Evolutionary conservation across 2,797 vertebrate species (phyloP).

Genomic region (Bradypus variegatus): DNA sequence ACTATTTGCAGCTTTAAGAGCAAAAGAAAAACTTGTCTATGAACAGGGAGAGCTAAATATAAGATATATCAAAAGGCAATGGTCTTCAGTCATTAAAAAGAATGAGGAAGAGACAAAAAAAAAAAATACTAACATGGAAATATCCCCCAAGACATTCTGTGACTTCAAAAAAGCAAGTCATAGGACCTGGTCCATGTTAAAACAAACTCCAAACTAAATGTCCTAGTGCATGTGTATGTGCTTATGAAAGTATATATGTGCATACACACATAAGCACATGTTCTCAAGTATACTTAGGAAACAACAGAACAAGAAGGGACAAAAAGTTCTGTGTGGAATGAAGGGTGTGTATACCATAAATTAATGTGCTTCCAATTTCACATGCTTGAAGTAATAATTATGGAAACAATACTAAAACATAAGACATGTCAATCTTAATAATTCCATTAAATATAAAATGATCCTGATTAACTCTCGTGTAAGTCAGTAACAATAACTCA

Average conservation of each 20-base stretch:
- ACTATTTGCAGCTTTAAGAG: not conserved
- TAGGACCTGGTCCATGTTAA: not conserved
- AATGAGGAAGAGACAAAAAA: not conserved
- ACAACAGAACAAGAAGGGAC: not conserved
- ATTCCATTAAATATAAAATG: constrained; percentile 21
- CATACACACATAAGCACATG: not conserved
- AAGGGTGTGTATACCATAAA: not conserved
- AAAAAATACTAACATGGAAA: not conserved
- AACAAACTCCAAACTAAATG: not conserved
- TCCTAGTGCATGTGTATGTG: not conserved
- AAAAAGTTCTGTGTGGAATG: not conserved
- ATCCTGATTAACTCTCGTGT: not conserved
- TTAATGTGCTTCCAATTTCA: not conserved
- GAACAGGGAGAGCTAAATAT: not conserved
- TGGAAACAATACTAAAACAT: not conserved
- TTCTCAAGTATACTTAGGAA: not conserved
- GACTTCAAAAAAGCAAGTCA: not conserved
- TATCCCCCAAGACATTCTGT: not conserved
- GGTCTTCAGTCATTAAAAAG: not conserved
- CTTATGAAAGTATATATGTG: not conserved
- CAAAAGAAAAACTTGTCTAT: not conserved
- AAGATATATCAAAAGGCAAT: not conserved
- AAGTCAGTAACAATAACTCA: not conserved
- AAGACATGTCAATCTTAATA: not conserved
- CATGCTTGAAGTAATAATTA: not conserved